Evolutionary conservation across 2,888 invertebrate genomes (phyloP).

Genomic region (Drosophila infuscata): DNA sequence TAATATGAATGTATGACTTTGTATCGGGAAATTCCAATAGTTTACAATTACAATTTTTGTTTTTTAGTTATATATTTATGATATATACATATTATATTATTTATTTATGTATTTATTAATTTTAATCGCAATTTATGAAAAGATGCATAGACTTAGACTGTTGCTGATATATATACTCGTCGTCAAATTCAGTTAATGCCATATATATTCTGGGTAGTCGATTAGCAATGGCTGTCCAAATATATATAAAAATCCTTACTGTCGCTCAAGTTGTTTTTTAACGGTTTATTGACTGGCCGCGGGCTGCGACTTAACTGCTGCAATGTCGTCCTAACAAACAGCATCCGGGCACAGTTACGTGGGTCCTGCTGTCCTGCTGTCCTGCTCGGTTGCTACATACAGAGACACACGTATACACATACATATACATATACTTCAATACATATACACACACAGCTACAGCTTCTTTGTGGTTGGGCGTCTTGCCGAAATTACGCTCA

Average conservation of each 20-base stretch:
- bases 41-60: neutral
- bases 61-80: too few species aligned
- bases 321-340: conserved; percentile 73
- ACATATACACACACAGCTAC: conserved; percentile 15
- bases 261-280: conserved; percentile 69
- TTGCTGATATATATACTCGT: neutral
- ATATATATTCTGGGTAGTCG: conserved; percentile 7
- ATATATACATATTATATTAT: too few species aligned
- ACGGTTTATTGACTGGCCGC: conserved; percentile 82
- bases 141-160: neutral
- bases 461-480: conserved; percentile 45
- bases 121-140: neutral
- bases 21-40: neutral
- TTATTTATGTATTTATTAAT: neutral
- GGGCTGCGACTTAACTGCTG: conserved; percentile 75
- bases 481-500: conserved; percentile 81
- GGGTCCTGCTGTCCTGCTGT: conserved; percentile 7
- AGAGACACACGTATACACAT: neutral
- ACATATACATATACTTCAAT: conserved; percentile 1
- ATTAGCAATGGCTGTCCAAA: conserved; percentile 30
- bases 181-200: conserved; percentile 1
- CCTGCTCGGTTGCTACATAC: neutral
- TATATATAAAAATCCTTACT: conserved; percentile 30
- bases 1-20: too few species aligned
- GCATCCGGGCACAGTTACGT: conserved; percentile 48